Conservation (phyloP, 2,888 invertebrate genomes). For the Saturnia pavonia region DNA sequence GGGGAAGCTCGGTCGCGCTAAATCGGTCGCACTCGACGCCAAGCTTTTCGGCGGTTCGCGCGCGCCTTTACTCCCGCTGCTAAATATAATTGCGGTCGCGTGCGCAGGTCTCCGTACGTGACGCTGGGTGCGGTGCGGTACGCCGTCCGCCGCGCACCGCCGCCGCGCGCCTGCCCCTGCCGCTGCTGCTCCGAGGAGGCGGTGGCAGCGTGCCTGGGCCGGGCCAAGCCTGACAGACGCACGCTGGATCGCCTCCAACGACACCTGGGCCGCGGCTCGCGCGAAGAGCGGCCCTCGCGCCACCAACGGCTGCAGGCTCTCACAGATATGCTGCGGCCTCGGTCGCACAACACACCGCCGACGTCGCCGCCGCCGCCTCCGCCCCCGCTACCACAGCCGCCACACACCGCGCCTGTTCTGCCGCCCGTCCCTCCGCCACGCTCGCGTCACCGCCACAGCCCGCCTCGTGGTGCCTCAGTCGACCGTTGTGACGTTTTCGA, state of each 20-base stretch:
- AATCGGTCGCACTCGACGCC: slow-evolving; percentile 76
- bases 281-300: slow-evolving; percentile 77
- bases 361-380: slow-evolving; percentile 63
- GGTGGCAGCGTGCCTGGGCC: slow-evolving; percentile 78
- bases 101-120: slow-evolving; percentile 82
- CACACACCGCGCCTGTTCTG: slow-evolving; percentile 77
- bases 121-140: slow-evolving; percentile 87
- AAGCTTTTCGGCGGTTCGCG: slow-evolving; percentile 68
- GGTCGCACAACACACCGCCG: slow-evolving; percentile 53
- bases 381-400: slow-evolving; percentile 68
- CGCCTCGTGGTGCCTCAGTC: slow-evolving; percentile 71
- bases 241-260: slow-evolving; percentile 92
- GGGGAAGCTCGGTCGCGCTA: slow-evolving; percentile 71
- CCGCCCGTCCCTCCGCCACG: slow-evolving; percentile 82
- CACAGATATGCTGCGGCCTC: slow-evolving; percentile 89
- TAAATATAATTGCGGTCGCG: slow-evolving; percentile 54
- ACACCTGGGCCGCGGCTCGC: slow-evolving; percentile 84
- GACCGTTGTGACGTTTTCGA: slow-evolving; percentile 74
- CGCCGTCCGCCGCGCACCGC: slow-evolving; percentile 85
- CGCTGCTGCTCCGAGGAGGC: slow-evolving; percentile 81
- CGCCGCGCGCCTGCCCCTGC: slow-evolving; percentile 81
- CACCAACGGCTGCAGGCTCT: slow-evolving; percentile 90
- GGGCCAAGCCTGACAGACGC: slow-evolving; percentile 81
- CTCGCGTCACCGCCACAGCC: slow-evolving; percentile 76
- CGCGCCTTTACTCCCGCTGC: slow-evolving; percentile 43